Evolutionary conservation across 2,797 vertebrate species (phyloP), one percentile per base, ranked within the genome.

Genomic region (Brachymystax lenok): DNA sequence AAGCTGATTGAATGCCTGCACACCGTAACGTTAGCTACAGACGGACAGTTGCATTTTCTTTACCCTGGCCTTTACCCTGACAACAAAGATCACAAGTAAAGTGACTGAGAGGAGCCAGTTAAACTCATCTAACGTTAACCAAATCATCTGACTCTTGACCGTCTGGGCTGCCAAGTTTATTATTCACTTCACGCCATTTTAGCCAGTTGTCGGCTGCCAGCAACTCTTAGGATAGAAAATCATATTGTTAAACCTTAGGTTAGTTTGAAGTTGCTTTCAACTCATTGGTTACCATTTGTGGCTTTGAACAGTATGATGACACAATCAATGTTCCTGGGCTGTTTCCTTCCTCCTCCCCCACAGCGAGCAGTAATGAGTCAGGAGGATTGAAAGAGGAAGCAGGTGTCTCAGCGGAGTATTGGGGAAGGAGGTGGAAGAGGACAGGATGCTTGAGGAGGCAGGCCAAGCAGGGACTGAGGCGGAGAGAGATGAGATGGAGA

Each of bases 381-480:
- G 82, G 82, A 81, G 69, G 78, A 75, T 81, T 89, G 77, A 92
- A 85, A 78, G 73, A 85, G 82, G 59, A 24, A 63, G 76, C 78
- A 75, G 77, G 75, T 71, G 76, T 83, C 80, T 75, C 80, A 76
- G 77, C 69, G 77, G 76, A 86, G 67, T 50, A 52, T 88, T 77
- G 63, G 30, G 52, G 79, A 77, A 84, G 21, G 63, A 83, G 40
- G 40, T 70, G 63, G 74, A 82, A 81, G 52, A 73, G 63, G 75
- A 82, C 83, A 70, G 80, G 83, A 94, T 94, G 93, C 87, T 93
- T 79, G 92, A 94, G 82, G 88, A 94, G 52, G 74, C 86, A 69
- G 92, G 91, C 30, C 77, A 77, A n/a, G 82, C 74, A 70, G 83
- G 81, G 24, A 46, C 40, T 46, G 40, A 46, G 40, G 79, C 72